A percentile compares a stretch with the other conserved stretches of the same genome.
Conservation (phyloP, 2,888 invertebrate species). For the Chrysolina americana region DNA sequence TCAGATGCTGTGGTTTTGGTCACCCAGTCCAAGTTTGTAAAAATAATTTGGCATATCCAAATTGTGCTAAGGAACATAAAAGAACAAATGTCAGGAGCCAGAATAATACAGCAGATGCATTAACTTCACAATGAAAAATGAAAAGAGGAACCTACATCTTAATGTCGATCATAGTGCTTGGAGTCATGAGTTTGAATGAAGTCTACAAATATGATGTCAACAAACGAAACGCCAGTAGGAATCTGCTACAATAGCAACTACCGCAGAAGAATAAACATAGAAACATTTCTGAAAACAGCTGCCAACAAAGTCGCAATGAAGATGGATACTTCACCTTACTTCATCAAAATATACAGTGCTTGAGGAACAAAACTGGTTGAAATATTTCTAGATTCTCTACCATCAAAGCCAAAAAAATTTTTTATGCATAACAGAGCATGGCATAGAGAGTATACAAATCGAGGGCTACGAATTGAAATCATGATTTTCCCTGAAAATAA, state of each 20-base stretch:
- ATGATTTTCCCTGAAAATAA: conserved; percentile 20
- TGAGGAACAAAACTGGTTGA: conserved; percentile 27
- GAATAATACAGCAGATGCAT: conserved; percentile 20
- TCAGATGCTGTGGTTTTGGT: conserved; percentile 22
- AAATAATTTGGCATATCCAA: conserved; percentile 25
- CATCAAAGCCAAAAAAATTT: conserved; percentile 15
- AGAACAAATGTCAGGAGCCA: conserved; percentile 19
- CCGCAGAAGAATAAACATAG: conserved; percentile 11
- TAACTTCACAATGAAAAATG: conserved; percentile 26
- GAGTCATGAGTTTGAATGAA: conserved; percentile 23
- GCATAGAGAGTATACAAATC: conserved; percentile 17
- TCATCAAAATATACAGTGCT: conserved; percentile 22
- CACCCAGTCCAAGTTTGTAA: conserved; percentile 19
- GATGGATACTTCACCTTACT: conserved; percentile 1
- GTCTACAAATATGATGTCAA: conserved; percentile 18
- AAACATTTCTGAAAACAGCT: conserved; percentile 16
- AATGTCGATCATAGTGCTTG: conserved; percentile 24
- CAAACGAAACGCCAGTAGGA: conserved; percentile 7
- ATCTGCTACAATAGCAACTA: conserved; percentile 18
- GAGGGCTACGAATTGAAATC: conserved; percentile 13
- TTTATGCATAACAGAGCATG: conserved; percentile 21
- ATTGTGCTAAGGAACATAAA: conserved; percentile 22
- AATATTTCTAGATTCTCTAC: conserved; percentile 17
- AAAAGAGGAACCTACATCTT: conserved; percentile 23
- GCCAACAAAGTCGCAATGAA: conserved; percentile 24